These are phyloP conservation scores for Zapus hudsonius DNA, from an alignment of 2,113 vertebrate genomes.

Conservation along the genomic window DNA sequence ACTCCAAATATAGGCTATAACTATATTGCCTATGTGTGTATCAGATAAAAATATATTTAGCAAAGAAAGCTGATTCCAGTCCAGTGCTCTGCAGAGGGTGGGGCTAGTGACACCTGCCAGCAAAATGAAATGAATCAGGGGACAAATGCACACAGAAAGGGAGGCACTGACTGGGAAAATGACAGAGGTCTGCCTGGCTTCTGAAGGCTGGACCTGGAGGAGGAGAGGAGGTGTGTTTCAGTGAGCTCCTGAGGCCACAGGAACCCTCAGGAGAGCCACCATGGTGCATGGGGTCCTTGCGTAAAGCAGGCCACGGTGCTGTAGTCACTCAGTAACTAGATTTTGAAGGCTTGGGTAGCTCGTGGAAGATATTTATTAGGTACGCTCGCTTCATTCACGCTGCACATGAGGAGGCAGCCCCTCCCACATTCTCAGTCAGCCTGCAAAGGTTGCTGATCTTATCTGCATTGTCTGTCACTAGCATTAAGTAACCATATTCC, in stretches of 20 bases:
- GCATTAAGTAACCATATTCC: slow-evolving; percentile 64
- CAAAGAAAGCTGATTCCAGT: neutral
- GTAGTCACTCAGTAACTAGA: neutral
- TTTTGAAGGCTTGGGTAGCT: slow-evolving; percentile 23
- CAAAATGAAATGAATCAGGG: neutral
- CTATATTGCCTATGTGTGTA: slow-evolving; percentile 39
- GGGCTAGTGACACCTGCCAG: neutral
- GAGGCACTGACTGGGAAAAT: neutral
- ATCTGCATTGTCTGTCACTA: slow-evolving; percentile 68
- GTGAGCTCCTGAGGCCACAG: neutral
- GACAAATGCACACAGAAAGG: slow-evolving; percentile 15
- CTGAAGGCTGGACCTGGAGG: neutral
- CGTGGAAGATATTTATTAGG: neutral
- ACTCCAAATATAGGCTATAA: slow-evolving; percentile 62
- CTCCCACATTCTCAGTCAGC: slow-evolving; percentile 10
- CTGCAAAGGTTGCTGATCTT: slow-evolving; percentile 40
- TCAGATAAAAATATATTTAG: slow-evolving; percentile 57
- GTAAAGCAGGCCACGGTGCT: neutral
- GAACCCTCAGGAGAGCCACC: neutral
- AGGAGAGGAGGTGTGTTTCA: neutral
- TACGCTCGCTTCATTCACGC: neutral
- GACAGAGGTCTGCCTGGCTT: neutral
- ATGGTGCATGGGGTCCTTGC: neutral
- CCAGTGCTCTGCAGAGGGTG: neutral
- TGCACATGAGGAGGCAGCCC: slow-evolving; percentile 34